Evolutionary conservation across 2,888 invertebrate species (phyloP), one percentile per base, ranked within the genome.

Genomic region (Idaea aversata): DNA sequence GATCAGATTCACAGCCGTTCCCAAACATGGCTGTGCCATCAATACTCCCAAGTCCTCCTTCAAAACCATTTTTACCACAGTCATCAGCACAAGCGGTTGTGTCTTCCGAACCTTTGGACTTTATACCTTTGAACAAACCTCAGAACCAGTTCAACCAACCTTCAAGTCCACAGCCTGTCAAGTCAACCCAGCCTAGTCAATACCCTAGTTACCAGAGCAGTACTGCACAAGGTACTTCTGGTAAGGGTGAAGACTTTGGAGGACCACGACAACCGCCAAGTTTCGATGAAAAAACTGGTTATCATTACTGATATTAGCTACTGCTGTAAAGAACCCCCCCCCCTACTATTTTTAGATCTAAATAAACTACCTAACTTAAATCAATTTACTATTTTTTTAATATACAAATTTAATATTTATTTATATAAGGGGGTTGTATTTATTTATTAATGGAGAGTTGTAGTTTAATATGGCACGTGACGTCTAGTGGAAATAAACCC

Each of bases 231-330:
- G 74, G 61, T 58, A 76, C 83, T 34, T 75, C 76, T 36, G 88
- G 84, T 3, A 77, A 79, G 67, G 83, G 84, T 1, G 90, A 91
- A 70, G 65, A 77, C n/a, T 92, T 92, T 25, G 85, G 83, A 57
- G 88, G 84, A 16, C 80, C 86, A 0, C 76, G 88, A 69, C 78
- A 84, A 63, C 88, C 90, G 10, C 88, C 91, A 0, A 88, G 80
- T 65, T 93, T 88, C 63, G 88, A 90, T 67, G 77, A 77, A 15
- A 75, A 86, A 76, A 87, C 87, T 62, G 92, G 92, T 38, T 92
- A 93, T 72, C 85, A 91, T 79, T 91, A 91, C 73, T 90, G 70
- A 47, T 13, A 10, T 47, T 13, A 38, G 38, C 38, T 38, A 38
- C 38, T 38, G 38, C 10, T 38, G 38, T 38, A 3, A 38, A 38